Percentiles rank a stretch among this genome's conserved stretches.
Evolutionary conservation across 2,888 invertebrate species (phyloP).

Genomic region (Pseudococcus longispinus): DNA sequence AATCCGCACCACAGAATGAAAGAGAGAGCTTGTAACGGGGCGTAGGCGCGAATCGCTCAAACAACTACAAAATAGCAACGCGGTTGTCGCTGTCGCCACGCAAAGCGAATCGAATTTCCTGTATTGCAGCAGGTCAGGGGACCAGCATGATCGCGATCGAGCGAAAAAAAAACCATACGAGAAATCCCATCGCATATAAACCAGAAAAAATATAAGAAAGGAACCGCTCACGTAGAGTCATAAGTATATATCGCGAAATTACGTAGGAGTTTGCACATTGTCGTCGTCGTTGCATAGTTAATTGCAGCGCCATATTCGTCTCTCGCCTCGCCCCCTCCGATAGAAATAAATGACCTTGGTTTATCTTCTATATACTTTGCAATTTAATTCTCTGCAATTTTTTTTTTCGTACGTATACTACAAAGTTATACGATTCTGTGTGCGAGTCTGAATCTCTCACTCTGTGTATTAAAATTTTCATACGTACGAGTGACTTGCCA

Average conservation of each 20-base stretch:
- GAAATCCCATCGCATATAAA: not conserved
- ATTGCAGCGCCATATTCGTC: conserved; percentile 28
- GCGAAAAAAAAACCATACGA: not conserved
- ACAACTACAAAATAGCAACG: not conserved
- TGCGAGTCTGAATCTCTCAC: no score
- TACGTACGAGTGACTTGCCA: not conserved
- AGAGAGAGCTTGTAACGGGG: not conserved
- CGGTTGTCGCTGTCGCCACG: not conserved
- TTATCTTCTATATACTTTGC: conserved; percentile 1
- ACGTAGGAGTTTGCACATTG: conserved; percentile 37
- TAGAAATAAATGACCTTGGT: conserved; percentile 32
- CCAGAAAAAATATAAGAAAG: not conserved
- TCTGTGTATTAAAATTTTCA: not conserved
- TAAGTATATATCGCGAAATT: not conserved
- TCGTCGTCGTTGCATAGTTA: conserved; percentile 40
- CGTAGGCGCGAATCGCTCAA: conserved; percentile 24
- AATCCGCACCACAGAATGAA: not conserved
- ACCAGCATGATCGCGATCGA: not conserved
- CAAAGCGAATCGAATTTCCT: conserved; percentile 36
- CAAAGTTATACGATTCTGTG: not conserved
- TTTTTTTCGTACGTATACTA: not conserved
- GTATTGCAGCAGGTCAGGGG: conserved; percentile 42
- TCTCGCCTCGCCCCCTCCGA: not conserved
- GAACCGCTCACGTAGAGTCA: not conserved
- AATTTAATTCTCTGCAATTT: not conserved